Conservation (phyloP, 2,113 vertebrate genomes). For the Petrocephalus microphthalmus region DNA sequence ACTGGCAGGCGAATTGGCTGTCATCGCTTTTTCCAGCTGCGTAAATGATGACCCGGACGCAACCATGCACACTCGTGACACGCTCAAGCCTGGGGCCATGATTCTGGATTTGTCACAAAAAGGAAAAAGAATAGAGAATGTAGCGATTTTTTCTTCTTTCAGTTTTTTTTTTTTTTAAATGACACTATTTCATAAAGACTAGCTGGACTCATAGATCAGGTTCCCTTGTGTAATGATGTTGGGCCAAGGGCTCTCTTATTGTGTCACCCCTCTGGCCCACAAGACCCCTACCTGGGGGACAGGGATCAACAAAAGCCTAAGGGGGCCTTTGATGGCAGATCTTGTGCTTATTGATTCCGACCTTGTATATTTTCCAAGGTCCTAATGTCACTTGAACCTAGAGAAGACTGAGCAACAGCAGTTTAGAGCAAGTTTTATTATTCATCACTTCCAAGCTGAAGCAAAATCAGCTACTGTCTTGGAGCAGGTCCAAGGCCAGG, state of each 20-base stretch:
- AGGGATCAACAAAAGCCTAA: not conserved
- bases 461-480: constrained; percentile 10
- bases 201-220: not conserved
- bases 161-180: not conserved
- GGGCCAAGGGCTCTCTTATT: not conserved
- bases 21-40: not conserved
- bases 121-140: not conserved
- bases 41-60: not conserved
- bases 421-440: not conserved
- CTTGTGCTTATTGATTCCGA: constrained; percentile 1
- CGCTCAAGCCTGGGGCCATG: not conserved
- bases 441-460: not conserved
- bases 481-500: not conserved
- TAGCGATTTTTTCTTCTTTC: not conserved
- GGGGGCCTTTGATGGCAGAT: not conserved
- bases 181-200: not conserved
- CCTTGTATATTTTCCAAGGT: constrained; percentile 10
- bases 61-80: not conserved
- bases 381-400: constrained; percentile 22
- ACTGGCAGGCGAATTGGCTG: not conserved
- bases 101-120: not conserved
- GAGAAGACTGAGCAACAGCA: not conserved
- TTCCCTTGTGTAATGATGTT: not conserved
- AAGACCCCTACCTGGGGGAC: not conserved
- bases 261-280: not conserved